Base-by-base conservation (phyloP, 2,797 vertebrate genomes). In the Salarias fasciatus region DNA sequence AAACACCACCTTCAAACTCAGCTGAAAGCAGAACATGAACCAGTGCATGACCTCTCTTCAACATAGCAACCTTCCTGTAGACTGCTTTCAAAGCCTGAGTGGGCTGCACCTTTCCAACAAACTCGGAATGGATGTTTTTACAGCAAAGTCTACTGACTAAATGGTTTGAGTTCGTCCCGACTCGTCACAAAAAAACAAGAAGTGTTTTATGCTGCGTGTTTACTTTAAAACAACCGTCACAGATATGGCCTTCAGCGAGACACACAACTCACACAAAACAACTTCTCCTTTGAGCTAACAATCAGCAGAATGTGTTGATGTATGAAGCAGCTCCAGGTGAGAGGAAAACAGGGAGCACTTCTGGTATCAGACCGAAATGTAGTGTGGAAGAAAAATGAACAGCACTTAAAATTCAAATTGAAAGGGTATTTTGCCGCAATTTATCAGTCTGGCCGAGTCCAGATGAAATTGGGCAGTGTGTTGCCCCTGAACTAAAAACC, bases 161-260 rank as follows among this genome's bases (percentile, higher is more conserved):
- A 35, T n/a, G 1, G 30, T 42, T 61, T 49, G 36, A 30, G 47
- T 63, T 63, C 1, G 3, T 38, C 68, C 14, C 28, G 11, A 30
- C 24, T 63, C 8, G 30, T 61, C 6, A 29, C 35, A 30, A 44
- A n/a, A 56, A 53, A 30, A 42, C 18, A 40, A 62, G 7, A 54
- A 53, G 33, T 31, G 11, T 14, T 36, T 29, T 11, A 2, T 13
- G 8, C 33, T 11, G 37, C 15, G 14, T 30, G 11, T n/a, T n/a
- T 56, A 6, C 11, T 36, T 44, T 0, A 24, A 28, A 29, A 9
- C 9, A 30, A 38, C 8, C 5, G 48, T n/a, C 2, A 24, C 1
- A 35, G 0, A 54, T 24, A 43, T 38, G 12, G 1, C 11, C 11
- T 45, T 46, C 1, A 51, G 47, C 41, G 11, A 63, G 6, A 33